A percentile compares a stretch with the other conserved stretches of the same genome.
Evolutionary conservation across 2,113 vertebrate species (phyloP).

Genomic region (Ictalurus punctatus): DNA sequence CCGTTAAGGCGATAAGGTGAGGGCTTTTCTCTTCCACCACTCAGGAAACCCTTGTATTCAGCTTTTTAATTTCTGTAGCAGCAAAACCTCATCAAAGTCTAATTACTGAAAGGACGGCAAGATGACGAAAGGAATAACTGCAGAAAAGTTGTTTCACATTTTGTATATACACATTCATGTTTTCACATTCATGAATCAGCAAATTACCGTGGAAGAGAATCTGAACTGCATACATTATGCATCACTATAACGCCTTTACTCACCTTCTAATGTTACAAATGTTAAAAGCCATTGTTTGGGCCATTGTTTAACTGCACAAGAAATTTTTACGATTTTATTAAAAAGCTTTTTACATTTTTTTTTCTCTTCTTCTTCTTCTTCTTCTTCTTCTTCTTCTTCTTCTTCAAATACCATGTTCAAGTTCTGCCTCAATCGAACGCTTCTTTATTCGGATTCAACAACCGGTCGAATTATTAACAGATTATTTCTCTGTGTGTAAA

Average conservation of each 20-base stretch:
- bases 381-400: not conserved
- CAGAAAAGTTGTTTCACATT: not conserved
- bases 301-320: not conserved
- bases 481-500: not conserved
- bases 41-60: not conserved
- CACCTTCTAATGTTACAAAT: not conserved
- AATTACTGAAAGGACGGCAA: not conserved
- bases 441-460: not conserved
- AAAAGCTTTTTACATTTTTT: not conserved
- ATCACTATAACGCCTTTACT: not conserved
- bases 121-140: not conserved
- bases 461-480: not conserved
- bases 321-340: not conserved
- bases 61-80: not conserved
- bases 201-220: not conserved
- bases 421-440: not conserved
- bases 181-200: not conserved
- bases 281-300: not conserved
- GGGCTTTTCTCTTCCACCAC: not conserved
- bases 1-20: not conserved
- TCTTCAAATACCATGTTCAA: not conserved
- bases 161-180: not conserved
- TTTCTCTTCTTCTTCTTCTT: too few relatives aligned
- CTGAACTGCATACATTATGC: not conserved
- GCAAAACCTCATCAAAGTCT: not conserved